Evolutionary conservation across 35 echinoderm and acorn worm genomes (phyloP), one percentile per base, ranked within the genome.

Genomic region (Diadema setosum): DNA sequence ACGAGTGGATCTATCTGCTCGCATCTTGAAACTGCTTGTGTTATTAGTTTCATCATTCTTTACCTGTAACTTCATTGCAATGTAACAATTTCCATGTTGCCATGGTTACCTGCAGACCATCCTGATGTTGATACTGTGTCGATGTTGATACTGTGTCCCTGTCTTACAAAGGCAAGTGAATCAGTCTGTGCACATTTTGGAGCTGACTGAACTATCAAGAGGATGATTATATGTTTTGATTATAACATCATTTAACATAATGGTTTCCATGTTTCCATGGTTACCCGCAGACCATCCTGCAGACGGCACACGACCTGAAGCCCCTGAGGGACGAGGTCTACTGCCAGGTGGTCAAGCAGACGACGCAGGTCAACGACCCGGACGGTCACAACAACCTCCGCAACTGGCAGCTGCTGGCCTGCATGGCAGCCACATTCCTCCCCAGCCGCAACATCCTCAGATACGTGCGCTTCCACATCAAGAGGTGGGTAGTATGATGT

Each of bases 261-360:
- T n/a, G n/a, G n/a, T n/a, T n/a, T n/a, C n/a, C n/a, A n/a, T n/a
- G n/a, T 81, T 33, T 67, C 65, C 86, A 20, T 41, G 8, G 8
- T 45, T 33, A 25, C 18, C 86, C 45, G 16, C 90, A 99, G 96
- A 90, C 91, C 58, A 99, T 99, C 37, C 74, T 99, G 12, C 96
- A 99, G 86, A 94, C 96, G 29, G 94, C 93, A 24, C 96, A 99
- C 67, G 96, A 99, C 59, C 90, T 99, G 57, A 99, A 94, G 40
- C 87, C 89, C 4, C 76, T 99, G 42, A 42, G 93, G 39, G 96
- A 99, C 85, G 96, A 99, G 75, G 90, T 99, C 17, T 99, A 99
- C 83, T 99, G 96, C 80, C 96, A 99, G 70, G 85, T 99, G 16
- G 89, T 90, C 80, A 99, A 99, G 44, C 96, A 99, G 82, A 94